Conservation (phyloP, 2,888 invertebrate genomes). For the Lepas anatifera region DNA sequence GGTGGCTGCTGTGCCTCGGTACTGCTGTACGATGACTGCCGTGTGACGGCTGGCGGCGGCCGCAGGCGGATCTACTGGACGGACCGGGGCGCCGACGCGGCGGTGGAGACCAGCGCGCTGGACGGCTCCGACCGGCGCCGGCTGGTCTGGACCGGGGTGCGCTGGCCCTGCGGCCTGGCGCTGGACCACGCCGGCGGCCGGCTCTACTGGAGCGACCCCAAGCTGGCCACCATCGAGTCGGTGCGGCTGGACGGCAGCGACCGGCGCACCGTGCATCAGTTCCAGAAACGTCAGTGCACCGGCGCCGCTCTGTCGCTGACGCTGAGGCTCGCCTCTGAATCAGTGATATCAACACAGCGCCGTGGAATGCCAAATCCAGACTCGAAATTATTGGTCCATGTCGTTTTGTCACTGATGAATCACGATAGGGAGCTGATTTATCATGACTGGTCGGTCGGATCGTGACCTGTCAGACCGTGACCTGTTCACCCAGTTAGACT, state of each 20-base stretch:
- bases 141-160: constrained; percentile 45
- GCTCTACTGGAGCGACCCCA: constrained; percentile 75
- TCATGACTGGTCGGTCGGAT: no score
- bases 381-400: no score
- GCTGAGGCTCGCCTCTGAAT: no score
- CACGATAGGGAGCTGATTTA: not conserved
- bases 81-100: constrained; percentile 50
- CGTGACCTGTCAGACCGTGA: no score
- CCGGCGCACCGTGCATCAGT: constrained; percentile 46
- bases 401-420: no score
- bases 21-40: no score
- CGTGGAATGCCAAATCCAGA: no score
- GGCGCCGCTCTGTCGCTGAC: no score
- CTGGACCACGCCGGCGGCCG: constrained; percentile 59
- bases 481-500: no score
- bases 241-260: constrained; percentile 54
- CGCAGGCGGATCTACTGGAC: constrained; percentile 66
- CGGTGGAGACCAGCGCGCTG: constrained; percentile 51
- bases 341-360: no score
- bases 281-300: constrained; percentile 29
- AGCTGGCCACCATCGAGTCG: constrained; percentile 56
- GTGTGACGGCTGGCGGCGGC: constrained; percentile 21
- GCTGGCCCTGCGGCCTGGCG: constrained; percentile 63
- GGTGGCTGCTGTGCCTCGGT: no score
- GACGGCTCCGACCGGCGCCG: constrained; percentile 48